Evolutionary conservation across 1,140 invertebrate genomes (phyloP).

Genomic region (Macrobrachium nipponense): DNA sequence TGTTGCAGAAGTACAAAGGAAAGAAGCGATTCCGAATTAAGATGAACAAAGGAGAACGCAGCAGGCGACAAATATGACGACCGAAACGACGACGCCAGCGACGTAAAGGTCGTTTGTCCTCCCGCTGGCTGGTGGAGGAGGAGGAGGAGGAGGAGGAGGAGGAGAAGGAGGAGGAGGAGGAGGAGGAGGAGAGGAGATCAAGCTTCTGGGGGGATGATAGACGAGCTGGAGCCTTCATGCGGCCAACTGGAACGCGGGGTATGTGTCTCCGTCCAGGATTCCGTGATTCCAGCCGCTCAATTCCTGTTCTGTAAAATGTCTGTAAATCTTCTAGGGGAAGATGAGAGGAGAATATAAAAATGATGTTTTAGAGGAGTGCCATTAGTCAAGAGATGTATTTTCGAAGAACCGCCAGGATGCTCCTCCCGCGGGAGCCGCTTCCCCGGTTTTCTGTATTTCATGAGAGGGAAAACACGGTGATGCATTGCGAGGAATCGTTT

Average conservation of each 20-base stretch:
- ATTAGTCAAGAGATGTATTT: constrained; percentile 24
- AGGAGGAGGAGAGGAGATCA: background rate
- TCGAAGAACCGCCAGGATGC: too few relatives aligned
- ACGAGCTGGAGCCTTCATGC: constrained; percentile 46
- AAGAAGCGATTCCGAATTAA: too few relatives aligned
- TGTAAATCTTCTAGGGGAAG: constrained; percentile 41
- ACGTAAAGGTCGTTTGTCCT: background rate
- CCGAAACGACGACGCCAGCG: background rate
- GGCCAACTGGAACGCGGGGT: constrained; percentile 54
- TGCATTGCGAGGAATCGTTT: too few relatives aligned
- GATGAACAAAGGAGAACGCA: too few relatives aligned
- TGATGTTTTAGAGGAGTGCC: constrained; percentile 24
- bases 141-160: background rate
- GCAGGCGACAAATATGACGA: background rate
- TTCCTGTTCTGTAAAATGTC: constrained; percentile 58
- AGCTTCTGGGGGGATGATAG: constrained; percentile 15
- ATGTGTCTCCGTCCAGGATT: constrained; percentile 55
- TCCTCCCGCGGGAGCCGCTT: too few relatives aligned
- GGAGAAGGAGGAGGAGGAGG: background rate
- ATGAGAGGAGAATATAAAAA: constrained; percentile 38
- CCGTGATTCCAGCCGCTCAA: constrained; percentile 52
- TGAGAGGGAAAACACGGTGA: too few relatives aligned
- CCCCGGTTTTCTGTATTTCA: too few relatives aligned
- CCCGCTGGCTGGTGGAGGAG: background rate
- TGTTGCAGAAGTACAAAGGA: too few relatives aligned